Percentiles rank a stretch among this genome's conserved stretches.
Evolutionary conservation across 2,888 invertebrate species (phyloP).

Genomic region (Acanthopleura granulata): DNA sequence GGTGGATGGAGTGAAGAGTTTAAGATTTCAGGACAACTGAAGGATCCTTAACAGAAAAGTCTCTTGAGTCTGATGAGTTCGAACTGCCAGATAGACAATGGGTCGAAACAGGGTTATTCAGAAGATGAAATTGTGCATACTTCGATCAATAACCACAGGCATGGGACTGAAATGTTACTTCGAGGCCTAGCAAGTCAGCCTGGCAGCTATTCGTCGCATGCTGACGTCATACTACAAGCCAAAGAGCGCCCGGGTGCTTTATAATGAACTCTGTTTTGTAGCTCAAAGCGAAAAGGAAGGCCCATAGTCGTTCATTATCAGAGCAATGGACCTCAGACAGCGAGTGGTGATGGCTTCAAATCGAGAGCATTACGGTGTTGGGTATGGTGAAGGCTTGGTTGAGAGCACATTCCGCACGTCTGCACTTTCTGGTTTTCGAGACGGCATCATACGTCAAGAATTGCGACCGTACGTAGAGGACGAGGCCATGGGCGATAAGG

Average conservation of each 20-base stretch:
- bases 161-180: neutral
- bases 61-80: neutral
- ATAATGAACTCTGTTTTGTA: neutral
- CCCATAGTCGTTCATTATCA: neutral
- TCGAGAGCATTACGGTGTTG: neutral
- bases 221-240: neutral
- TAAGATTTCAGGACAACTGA: slow-evolving; percentile 1
- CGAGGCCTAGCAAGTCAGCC: neutral
- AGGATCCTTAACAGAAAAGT: neutral
- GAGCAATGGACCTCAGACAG: slow-evolving; percentile 14
- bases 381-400: neutral
- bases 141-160: neutral
- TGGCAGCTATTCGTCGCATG: neutral
- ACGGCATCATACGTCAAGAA: neutral
- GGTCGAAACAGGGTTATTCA: neutral
- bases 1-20: neutral
- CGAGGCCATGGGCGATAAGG: neutral
- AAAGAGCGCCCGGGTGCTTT: neutral
- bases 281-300: neutral
- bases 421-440: neutral
- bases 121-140: slow-evolving; percentile 10
- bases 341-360: neutral
- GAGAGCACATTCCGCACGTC: neutral
- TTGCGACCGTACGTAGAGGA: neutral
- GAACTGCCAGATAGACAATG: neutral